These are phyloP conservation scores for Narcine bancroftii DNA, from an alignment of 2,113 vertebrate species.

Conservation along the genomic window DNA sequence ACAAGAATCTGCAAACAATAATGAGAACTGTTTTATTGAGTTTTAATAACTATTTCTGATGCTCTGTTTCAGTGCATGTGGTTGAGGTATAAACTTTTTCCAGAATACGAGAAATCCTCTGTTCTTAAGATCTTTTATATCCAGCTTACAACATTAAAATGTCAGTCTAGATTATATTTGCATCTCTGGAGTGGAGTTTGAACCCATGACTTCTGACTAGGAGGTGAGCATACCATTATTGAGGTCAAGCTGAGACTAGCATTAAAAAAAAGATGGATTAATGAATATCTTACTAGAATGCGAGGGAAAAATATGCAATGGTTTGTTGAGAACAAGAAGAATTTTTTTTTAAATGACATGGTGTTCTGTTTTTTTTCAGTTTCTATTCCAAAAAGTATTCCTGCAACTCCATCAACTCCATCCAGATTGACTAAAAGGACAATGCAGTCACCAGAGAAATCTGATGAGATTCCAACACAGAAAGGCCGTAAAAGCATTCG, in stretches of 20 bases:
- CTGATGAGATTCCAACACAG: constrained; percentile 58
- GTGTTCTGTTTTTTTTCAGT: constrained; percentile 52
- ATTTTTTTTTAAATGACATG: not conserved
- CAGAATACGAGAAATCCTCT: not conserved
- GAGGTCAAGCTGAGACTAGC: not conserved
- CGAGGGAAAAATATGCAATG: not conserved
- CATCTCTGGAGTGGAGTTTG: not conserved
- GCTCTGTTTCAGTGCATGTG: not conserved
- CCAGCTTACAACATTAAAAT: not conserved
- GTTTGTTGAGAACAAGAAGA: not conserved
- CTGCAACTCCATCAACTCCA: constrained; percentile 60
- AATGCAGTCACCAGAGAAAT: constrained; percentile 73
- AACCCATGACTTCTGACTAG: not conserved
- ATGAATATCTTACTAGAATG: not conserved
- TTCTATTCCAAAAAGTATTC: constrained; percentile 63
- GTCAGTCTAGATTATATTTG: not conserved
- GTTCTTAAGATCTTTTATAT: not conserved
- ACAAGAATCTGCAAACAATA: not conserved
- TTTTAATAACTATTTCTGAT: not conserved
- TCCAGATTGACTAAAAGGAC: constrained; percentile 69
- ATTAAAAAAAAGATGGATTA: not conserved
- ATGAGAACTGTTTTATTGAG: not conserved
- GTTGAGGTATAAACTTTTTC: not conserved
- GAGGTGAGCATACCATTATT: not conserved
- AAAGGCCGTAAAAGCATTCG: constrained; percentile 68